Evolutionary conservation across 2,888 invertebrate genomes (phyloP), one percentile per base, ranked within the genome.

Genomic region (Andrena minutula): DNA sequence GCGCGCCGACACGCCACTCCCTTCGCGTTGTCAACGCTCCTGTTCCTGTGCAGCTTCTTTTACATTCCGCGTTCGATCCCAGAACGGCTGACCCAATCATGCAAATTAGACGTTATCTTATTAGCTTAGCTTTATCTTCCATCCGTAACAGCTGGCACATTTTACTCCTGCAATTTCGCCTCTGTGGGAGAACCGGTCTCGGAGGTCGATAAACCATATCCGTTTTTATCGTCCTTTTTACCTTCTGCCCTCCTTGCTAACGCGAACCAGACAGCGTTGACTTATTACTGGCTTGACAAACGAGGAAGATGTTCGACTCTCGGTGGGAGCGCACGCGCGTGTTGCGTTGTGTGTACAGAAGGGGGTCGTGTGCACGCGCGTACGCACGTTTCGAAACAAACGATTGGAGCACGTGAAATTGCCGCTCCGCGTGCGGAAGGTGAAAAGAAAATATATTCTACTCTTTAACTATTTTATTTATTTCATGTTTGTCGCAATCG

Each of bases 281-380:
- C 78, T 82, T 83, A 85, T 86, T 82, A 74, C 77, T 61, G 60
- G 84, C 81, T 86, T 85, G 85, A 86, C 86, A 79, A 75, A 70
- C 78, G 56, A 47, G 7, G 61, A 79, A 64, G 41, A 73, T 65
- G 49, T 53, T 75, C 35, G 63, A 26, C 16, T 61, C 58, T 69
- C 47, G 23, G 28, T 60, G 58, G 53, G 49, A 70, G 28, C 49
- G 12, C 56, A 49, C 49, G 32, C 28, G 7, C 47, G 23, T n/a
- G 51, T 35, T 51, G 10, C 7, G 66, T 8, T 20, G 8, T 23
- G n/a, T 20, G 53, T 53, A 20, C 2, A 2, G 20, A 23, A 53
- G 20, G 10, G 10, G 35, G 2, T 35, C 0, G 32, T 7, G 30
- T 30, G 32, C 32, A 7, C 30, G 30, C 8, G 32, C 8, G 8